These are phyloP conservation scores for Melipona bicolor DNA, from an alignment of 2,888 invertebrate genomes.

Conservation along the genomic window DNA sequence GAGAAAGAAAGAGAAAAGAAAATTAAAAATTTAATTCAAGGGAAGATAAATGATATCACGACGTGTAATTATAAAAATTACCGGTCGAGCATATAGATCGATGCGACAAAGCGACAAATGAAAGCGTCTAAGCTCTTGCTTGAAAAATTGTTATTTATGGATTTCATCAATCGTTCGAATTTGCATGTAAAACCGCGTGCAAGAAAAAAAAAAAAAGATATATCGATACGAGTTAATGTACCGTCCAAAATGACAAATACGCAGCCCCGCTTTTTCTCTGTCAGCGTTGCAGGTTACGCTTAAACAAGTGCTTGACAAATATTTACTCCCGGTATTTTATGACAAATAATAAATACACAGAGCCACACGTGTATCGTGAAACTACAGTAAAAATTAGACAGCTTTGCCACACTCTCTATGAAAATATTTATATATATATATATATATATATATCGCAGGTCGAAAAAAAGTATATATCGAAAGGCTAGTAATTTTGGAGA, in stretches of 20 bases:
- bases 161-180: neutral
- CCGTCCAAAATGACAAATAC: neutral
- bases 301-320: neutral
- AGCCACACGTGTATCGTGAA: neutral
- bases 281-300: neutral
- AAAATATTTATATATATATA: neutral
- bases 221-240: neutral
- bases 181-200: neutral
- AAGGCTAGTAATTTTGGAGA: no score
- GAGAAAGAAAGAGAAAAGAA: neutral
- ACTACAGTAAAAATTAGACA: neutral
- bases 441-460: neutral
- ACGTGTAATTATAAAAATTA: neutral
- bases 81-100: neutral
- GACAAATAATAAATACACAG: conserved; percentile 3
- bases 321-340: neutral
- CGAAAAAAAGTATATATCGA: no score
- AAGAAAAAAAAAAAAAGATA: neutral
- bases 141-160: no score
- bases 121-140: no score
- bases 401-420: neutral
- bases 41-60: neutral
- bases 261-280: neutral
- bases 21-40: neutral
- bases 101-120: no score